These are phyloP conservation scores for Noctilio leporinus DNA, from an alignment of 2,113 vertebrate genomes.

Conservation along the genomic window DNA sequence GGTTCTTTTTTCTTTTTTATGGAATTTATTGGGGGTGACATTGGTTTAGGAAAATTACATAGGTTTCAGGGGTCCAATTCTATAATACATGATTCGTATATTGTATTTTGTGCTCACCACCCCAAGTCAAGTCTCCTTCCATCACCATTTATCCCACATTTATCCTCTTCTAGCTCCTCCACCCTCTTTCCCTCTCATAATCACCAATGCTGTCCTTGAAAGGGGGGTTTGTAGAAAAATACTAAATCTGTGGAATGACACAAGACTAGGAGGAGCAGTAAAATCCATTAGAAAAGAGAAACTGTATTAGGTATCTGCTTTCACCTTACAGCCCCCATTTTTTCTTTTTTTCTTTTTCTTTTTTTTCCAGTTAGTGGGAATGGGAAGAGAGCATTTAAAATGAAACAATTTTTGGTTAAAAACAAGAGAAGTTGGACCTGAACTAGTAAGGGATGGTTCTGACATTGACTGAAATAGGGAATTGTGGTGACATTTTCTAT, in stretches of 20 bases:
- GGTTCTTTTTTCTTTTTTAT: neutral
- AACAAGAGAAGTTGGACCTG: neutral
- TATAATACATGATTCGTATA: neutral
- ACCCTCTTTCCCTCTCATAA: neutral
- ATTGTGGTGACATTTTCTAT: neutral
- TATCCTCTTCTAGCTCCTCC: no score
- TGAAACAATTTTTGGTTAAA: neutral
- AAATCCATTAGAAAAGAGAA: slow-evolving; percentile 7
- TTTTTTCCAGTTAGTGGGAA: neutral
- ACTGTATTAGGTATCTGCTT: neutral
- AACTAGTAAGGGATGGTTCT: neutral
- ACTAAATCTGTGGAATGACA: neutral
- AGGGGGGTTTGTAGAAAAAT: neutral
- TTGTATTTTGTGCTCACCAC: neutral
- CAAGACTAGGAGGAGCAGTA: neutral
- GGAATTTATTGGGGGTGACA: neutral
- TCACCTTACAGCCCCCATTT: neutral
- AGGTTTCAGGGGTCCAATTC: neutral
- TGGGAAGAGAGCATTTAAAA: neutral
- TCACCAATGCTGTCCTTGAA: neutral
- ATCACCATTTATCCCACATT: neutral
- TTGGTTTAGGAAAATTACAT: neutral
- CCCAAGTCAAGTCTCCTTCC: neutral
- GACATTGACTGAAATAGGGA: neutral
- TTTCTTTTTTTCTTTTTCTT: no score